Evolutionary conservation across 2,113 vertebrate species (phyloP).

Genomic region (Tauraco erythrolophus): DNA sequence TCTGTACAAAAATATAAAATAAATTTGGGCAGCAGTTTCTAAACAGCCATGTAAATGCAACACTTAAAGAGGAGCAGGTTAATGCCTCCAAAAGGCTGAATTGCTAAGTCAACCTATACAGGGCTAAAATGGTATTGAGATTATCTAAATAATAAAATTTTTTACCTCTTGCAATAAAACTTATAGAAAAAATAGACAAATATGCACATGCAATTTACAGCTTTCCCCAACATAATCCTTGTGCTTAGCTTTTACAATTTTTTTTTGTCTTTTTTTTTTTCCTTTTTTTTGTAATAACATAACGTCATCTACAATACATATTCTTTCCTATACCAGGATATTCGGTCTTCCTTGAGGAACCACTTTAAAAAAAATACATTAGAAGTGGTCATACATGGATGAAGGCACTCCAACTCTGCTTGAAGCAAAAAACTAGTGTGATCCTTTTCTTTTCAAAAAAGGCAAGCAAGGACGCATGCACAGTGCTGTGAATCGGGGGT

Average conservation of each 20-base stretch:
- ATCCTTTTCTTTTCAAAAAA: constrained; percentile 86
- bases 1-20: constrained; percentile 93
- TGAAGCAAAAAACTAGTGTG: constrained; percentile 89
- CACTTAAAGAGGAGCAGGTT: constrained; percentile 82
- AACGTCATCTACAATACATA: constrained; percentile 72
- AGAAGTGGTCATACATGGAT: constrained; percentile 91
- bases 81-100: constrained; percentile 84
- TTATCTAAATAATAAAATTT: constrained; percentile 85
- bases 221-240: constrained; percentile 82
- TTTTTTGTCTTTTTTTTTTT: not conserved
- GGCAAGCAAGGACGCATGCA: constrained; percentile 94
- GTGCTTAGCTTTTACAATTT: constrained; percentile 81
- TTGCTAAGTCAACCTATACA: constrained; percentile 84
- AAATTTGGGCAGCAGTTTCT: constrained; percentile 86
- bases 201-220: constrained; percentile 87
- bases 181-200: constrained; percentile 90
- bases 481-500: constrained; percentile 85
- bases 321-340: constrained; percentile 71
- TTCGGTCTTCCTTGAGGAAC: constrained; percentile 77
- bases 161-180: constrained; percentile 87
- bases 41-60: constrained; percentile 88
- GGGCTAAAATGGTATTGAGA: constrained; percentile 82
- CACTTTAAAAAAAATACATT: constrained; percentile 76
- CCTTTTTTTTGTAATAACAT: constrained; percentile 57
- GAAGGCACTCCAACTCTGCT: constrained; percentile 97